Evolutionary conservation across 1,140 invertebrate genomes (phyloP).

Genomic region (Alviniconcha marisindica): DNA sequence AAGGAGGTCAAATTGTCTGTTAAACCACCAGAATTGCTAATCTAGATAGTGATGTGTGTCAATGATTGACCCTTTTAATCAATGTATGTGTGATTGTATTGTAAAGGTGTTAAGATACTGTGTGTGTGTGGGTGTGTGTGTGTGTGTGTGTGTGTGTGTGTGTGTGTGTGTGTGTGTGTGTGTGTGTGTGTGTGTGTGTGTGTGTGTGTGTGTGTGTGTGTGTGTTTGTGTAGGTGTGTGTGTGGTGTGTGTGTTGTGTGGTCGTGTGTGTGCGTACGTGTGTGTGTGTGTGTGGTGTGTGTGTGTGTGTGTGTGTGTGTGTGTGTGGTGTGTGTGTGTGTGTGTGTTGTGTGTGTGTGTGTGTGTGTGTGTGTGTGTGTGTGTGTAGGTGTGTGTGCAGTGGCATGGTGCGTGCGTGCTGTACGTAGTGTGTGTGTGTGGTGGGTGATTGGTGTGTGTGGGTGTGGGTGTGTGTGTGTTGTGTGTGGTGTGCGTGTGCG

Average conservation of each 20-base stretch:
- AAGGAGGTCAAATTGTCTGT: too few species aligned
- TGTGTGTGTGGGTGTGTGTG: neutral
- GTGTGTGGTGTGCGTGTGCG: too few species aligned
- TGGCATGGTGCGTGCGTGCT: too few species aligned
- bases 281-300: neutral
- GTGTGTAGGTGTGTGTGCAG: neutral
- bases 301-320: neutral
- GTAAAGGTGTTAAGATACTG: neutral
- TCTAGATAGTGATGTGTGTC: too few species aligned
- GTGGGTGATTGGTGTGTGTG: too few species aligned
- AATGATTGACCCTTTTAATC: too few species aligned
- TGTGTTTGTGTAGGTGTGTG: neutral
- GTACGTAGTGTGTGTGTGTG: too few species aligned
- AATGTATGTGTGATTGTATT: too few species aligned
- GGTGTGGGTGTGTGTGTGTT: too few species aligned
- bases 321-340: neutral
- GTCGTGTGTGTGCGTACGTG: slow-evolving; percentile 10
- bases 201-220: slow-evolving; percentile 15
- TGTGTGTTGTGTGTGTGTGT: slow-evolving; percentile 17
- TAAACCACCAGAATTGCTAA: too few species aligned
- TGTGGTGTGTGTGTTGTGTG: too few species aligned
- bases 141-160: neutral
- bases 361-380: neutral
- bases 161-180: too few species aligned
- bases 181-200: slow-evolving; percentile 8